Percentiles rank a stretch among this genome's conserved stretches.
Conservation (phyloP, 2,797 vertebrate genomes). For the Corythornis leucogaster region DNA sequence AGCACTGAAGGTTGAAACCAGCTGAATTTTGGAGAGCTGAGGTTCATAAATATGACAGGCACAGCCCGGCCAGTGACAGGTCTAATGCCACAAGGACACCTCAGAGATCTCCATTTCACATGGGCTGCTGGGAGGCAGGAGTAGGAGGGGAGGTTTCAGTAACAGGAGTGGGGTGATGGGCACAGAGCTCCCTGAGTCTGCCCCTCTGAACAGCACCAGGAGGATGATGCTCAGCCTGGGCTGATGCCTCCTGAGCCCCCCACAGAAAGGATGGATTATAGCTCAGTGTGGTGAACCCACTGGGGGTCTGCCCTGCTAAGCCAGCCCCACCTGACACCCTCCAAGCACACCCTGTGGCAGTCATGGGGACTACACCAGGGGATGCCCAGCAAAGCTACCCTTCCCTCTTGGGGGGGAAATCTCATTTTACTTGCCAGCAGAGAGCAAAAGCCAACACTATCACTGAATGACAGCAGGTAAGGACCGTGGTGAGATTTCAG, state of each 20-base stretch:
- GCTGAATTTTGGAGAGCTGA: neutral
- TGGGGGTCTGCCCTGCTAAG: neutral
- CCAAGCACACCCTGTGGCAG: fast-evolving
- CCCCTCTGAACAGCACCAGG: fast-evolving
- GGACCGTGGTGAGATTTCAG: neutral
- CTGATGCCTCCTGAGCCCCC: neutral
- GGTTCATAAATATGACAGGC: neutral
- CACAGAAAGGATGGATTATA: neutral
- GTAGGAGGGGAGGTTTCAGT: fast-evolving
- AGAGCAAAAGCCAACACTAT: neutral
- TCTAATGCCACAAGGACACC: neutral
- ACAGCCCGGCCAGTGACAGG: neutral
- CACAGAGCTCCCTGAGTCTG: fast-evolving
- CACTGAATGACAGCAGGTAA: neutral
- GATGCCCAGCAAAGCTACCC: neutral
- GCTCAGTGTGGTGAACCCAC: fast-evolving
- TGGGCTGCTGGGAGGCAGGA: neutral
- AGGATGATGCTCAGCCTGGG: neutral
- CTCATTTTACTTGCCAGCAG: neutral
- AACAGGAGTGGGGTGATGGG: fast-evolving
- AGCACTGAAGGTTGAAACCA: slow-evolving; percentile 19
- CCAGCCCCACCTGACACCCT: neutral
- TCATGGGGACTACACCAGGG: fast-evolving
- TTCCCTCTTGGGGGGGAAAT: neutral
- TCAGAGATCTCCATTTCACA: neutral